Base-by-base conservation (phyloP, 1,140 invertebrate species). In the Lysiphlebus fabarum region DNA sequence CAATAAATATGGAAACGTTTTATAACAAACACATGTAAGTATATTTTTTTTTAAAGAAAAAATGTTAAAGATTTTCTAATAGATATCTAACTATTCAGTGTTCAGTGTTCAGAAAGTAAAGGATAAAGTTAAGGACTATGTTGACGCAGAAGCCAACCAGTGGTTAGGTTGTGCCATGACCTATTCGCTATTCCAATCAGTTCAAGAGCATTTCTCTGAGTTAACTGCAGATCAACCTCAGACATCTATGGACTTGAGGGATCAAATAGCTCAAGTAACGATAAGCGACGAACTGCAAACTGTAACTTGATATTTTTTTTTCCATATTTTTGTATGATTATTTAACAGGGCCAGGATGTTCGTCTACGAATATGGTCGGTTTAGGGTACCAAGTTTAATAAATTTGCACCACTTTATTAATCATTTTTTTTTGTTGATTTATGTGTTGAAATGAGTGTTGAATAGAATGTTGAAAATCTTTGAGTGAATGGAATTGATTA, bases 1-100 rank as follows among this genome's bases (percentile, higher is more conserved):
- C 70, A 7, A 84, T 96, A 44, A 95, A 90, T 77, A 82, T 98
- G 81, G 89, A 96, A 70, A 87, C 91, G 36, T 98, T 97, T 80
- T 97, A 95, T 71, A 98, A 98, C 80, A 90, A 91, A 71, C 89
- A 93, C 76, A 78, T 95, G 93, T 96, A 84, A 88, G 89, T 87
- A 69, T 59, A 50, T 34, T 2, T 10, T 17, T 12, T 42, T 43
- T 1, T 14, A 7, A 17, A 17, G 17, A 41, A 34, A 45, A 9
- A 44, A 1, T 7, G 2, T 36, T 5, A 26, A 26, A 26, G 17
- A 26, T 2, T 2, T 26, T 26, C n/a, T 26, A 26, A 26, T 26
- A 26, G 17, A 26, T 26, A 26, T 4, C 17, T 26, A 26, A 26
- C 17, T 4, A 4, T 58, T 11, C 51, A 67, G 67, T 58, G 75